A percentile compares a stretch with the other conserved stretches of the same genome.
Evolutionary conservation across 2,113 vertebrate species (phyloP).

Genomic region (Myotis davidii): DNA sequence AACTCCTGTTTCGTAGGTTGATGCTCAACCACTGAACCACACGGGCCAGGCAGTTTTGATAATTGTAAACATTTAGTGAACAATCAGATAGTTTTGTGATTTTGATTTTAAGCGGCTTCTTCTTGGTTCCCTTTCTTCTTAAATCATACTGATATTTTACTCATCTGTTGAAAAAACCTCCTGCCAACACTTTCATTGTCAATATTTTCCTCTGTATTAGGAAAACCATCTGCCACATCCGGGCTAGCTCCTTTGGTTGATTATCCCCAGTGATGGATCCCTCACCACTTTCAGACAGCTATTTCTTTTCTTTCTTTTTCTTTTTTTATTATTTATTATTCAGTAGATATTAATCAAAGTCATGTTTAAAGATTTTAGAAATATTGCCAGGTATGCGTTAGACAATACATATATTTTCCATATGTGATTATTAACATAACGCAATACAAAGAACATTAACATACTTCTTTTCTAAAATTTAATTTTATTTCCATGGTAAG

Average conservation of each 20-base stretch:
- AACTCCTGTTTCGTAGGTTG: no score
- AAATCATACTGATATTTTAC: background rate
- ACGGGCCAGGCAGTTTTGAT: background rate
- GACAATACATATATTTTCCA: background rate
- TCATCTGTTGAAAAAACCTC: background rate
- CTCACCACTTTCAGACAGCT: background rate
- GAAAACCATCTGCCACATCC: background rate
- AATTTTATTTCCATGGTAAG: background rate
- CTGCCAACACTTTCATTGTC: background rate
- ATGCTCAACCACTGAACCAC: no score
- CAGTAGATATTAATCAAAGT: background rate
- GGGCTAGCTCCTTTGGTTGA: background rate
- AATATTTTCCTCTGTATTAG: background rate
- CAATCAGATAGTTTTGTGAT: background rate
- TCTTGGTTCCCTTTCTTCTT: background rate
- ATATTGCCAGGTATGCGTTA: background rate
- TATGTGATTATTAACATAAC: background rate
- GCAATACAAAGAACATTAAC: background rate
- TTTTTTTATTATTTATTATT: background rate
- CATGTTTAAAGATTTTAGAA: background rate
- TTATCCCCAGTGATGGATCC: background rate
- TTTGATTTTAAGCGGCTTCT: background rate
- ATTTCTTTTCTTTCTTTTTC: background rate
- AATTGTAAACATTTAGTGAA: background rate
- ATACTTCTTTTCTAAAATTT: background rate